Evolutionary conservation across 1,140 invertebrate species (phyloP), one percentile per base, ranked within the genome.

Genomic region (Atta cephalotes): DNA sequence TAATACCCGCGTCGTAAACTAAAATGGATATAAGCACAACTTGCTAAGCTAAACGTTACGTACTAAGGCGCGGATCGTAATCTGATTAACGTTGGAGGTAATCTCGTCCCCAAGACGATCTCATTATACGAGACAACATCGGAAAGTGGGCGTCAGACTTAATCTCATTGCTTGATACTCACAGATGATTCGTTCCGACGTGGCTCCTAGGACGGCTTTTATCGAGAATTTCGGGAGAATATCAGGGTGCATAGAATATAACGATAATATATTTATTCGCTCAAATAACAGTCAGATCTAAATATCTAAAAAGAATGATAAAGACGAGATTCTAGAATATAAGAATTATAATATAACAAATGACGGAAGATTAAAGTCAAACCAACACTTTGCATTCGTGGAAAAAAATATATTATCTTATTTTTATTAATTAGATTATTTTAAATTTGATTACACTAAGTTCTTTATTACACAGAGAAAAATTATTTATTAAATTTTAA

Each of bases 91-190:
- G 76, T 65, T 70, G 76, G 18, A 68, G 85, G 68, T 71, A 81
- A 70, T 81, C 85, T 62, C 78, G 79, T 87, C 85, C 66, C 78
- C 78, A 70, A 81, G 85, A 81, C 78, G 78, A 87, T 87, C 77
- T 78, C 58, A 87, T 87, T 82, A 82, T 87, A 72, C 56, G 28
- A 68, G 77, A 70, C 78, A 81, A 87, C 85, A 72, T 82, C 82
- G 85, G 81, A 87, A 87, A 87, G 66, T 68, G 85, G 62, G 68
- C 79, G 77, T 82, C 85, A 70, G 85, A 71, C 79, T 82, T 80
- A 87, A 87, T 87, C 85, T 81, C 78, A 45, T 87, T 82, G 77
- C 85, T 35, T 35, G 51, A 81, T 72, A 70, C 49, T 87, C 85
- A 49, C 74, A 39, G 68, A 80, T 87, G 79, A 87, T 87, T 82